phyloP scores from a whole-genome alignment of 2,888 invertebrate genomes.

The Andrena dorsata region DNA sequence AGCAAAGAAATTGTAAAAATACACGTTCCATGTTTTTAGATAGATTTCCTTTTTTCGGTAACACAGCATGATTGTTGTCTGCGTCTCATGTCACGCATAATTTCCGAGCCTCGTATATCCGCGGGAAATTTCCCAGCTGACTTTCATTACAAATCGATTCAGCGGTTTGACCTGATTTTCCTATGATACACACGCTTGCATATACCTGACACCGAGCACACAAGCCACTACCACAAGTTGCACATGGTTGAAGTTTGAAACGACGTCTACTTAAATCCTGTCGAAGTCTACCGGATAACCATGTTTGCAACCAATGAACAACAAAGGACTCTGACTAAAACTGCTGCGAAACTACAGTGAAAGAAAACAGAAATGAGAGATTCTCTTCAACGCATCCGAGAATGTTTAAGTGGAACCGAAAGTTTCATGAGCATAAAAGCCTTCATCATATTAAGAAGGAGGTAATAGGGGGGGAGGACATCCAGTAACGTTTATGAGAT shows the following conservation, averaged over 20 bases:
- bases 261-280: conserved; percentile 16
- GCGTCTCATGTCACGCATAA: conserved; percentile 14
- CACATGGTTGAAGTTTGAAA: conserved; percentile 8
- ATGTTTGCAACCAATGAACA: background rate
- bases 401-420: background rate
- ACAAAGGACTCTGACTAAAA: background rate
- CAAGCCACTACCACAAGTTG: background rate
- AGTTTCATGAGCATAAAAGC: background rate
- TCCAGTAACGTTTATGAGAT: background rate
- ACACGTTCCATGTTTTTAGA: too few relatives aligned
- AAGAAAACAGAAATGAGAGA: background rate
- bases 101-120: conserved; percentile 18
- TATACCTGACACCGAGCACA: background rate
- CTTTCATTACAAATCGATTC: conserved; percentile 47
- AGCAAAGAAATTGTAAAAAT: too few relatives aligned
- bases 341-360: background rate
- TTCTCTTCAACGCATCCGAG: background rate
- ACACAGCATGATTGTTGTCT: background rate
- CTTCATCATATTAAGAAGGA: background rate
- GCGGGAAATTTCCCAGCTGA: conserved; percentile 42
- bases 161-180: conserved; percentile 42
- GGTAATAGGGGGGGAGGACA: background rate
- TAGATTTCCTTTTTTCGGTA: too few relatives aligned
- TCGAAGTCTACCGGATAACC: background rate
- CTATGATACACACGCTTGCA: conserved; percentile 1